Conservation (phyloP, 2,888 invertebrate species). For the Phortica magna region DNA sequence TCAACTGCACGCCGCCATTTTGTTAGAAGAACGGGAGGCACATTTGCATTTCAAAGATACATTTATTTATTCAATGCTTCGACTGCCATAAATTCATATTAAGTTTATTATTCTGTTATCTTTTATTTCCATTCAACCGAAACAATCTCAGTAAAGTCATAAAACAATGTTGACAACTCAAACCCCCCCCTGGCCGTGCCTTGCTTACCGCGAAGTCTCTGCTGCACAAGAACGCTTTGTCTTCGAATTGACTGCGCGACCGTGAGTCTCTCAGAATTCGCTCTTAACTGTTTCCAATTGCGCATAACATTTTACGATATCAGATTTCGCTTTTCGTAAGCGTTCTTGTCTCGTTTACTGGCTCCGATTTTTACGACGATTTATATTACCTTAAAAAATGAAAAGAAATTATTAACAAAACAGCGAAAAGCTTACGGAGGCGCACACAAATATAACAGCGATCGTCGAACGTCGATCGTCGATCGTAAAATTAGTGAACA, state of each 20-base stretch:
- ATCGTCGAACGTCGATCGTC: neutral
- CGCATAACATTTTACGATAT: constrained; percentile 69
- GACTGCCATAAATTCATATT: neutral
- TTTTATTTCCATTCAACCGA: neutral
- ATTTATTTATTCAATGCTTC: neutral
- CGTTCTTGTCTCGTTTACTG: constrained; percentile 49
- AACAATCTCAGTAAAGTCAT: constrained; percentile 44
- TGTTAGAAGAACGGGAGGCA: neutral
- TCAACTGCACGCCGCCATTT: neutral
- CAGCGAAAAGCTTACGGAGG: constrained; percentile 41
- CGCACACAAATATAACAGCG: constrained; percentile 38
- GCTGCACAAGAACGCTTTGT: constrained; percentile 39
- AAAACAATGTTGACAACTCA: constrained; percentile 71
- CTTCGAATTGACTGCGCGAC: neutral
- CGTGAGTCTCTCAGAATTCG: constrained; percentile 56
- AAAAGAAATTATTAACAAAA: constrained; percentile 53
- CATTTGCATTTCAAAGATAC: neutral
- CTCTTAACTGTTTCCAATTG: constrained; percentile 71
- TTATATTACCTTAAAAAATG: constrained; percentile 43
- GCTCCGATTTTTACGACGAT: constrained; percentile 32
- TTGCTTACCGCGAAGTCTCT: no score
- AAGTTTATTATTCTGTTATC: constrained; percentile 14
- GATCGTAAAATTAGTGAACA: constrained; percentile 71
- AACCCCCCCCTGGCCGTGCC: neutral
- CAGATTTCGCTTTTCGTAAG: constrained; percentile 13